phyloP scores from a whole-genome alignment of 2,113 vertebrate species.

The Rhabdornis inornatus region DNA sequence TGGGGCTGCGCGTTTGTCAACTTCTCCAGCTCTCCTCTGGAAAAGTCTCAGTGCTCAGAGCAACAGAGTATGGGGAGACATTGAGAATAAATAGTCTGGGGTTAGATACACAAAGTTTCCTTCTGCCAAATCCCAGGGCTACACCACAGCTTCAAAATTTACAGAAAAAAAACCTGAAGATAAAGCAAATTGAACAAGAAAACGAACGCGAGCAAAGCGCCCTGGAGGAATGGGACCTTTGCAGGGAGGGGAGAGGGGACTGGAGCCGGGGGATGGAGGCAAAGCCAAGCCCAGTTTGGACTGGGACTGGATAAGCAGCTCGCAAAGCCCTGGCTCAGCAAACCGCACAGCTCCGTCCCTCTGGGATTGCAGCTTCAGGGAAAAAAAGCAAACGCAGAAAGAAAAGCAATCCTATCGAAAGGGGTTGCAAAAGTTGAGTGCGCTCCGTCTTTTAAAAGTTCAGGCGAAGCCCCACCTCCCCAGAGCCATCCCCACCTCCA shows the following conservation, averaged over 20 bases:
- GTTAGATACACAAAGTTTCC: background rate
- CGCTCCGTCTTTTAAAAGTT: rapidly evolving
- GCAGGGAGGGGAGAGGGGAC: rapidly evolving
- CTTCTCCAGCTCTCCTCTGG: background rate
- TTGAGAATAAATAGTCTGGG: rapidly evolving
- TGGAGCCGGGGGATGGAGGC: rapidly evolving
- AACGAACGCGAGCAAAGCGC: rapidly evolving
- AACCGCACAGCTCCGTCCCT: background rate
- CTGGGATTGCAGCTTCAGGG: background rate
- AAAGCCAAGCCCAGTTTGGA: background rate
- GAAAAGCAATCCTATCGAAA: rapidly evolving
- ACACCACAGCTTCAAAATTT: background rate
- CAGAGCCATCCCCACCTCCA: background rate
- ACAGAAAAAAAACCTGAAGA: background rate
- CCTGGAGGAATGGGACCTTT: rapidly evolving
- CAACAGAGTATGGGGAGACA: background rate
- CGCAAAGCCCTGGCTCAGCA: background rate
- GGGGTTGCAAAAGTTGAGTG: background rate
- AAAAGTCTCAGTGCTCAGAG: background rate
- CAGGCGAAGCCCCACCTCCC: constrained; percentile 14
- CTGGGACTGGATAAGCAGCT: background rate
- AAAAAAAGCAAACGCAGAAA: too few relatives aligned
- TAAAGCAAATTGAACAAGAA: background rate
- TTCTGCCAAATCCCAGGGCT: background rate
- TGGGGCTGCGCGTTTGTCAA: background rate